phyloP scores from a whole-genome alignment of 2,797 vertebrate genomes.

The Anguilla marmorata region DNA sequence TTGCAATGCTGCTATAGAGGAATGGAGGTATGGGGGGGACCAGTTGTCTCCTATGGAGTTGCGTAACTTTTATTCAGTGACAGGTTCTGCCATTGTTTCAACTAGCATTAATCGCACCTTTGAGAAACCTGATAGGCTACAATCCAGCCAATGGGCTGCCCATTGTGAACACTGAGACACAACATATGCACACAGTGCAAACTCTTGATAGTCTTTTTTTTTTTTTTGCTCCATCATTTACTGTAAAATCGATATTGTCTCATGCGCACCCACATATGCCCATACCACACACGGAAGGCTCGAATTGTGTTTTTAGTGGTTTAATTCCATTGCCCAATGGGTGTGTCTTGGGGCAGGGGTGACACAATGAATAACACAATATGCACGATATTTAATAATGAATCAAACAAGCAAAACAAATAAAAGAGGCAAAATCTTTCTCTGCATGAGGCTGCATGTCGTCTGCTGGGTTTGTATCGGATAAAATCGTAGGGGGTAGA shows the following conservation, averaged over 20 bases:
- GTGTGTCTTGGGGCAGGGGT: neutral
- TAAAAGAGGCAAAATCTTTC: neutral
- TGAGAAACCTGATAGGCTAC: neutral
- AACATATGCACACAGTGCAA: neutral
- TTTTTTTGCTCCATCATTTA: neutral
- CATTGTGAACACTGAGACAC: neutral
- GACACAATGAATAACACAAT: neutral
- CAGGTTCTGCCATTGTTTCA: neutral
- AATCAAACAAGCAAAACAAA: neutral
- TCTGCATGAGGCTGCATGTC: neutral
- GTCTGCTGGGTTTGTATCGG: neutral
- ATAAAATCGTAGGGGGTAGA: neutral
- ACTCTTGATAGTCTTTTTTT: neutral
- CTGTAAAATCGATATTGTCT: neutral
- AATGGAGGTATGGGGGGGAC: no score
- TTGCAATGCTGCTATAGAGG: no score
- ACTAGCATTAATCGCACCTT: neutral
- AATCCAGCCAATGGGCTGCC: neutral
- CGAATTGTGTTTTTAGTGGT: neutral
- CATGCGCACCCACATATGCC: no score
- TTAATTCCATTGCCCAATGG: neutral
- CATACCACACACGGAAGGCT: no score
- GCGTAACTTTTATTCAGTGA: neutral
- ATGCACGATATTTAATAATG: neutral
- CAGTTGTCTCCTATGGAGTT: neutral